Evolutionary conservation across 2,888 invertebrate species (phyloP).

Genomic region (Cantharis lateralis): DNA sequence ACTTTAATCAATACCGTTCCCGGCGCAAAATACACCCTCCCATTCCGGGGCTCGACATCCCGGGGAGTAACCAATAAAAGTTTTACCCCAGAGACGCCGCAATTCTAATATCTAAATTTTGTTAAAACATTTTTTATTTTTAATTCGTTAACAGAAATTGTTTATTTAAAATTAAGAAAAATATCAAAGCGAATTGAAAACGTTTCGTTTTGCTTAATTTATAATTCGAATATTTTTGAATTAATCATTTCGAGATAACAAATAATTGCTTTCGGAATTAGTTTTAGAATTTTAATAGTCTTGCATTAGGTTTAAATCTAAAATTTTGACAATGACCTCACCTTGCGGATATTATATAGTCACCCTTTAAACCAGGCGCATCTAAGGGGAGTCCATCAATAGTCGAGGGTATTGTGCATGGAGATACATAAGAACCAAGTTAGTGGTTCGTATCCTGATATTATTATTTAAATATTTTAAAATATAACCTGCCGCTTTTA

Average conservation of each 20-base stretch:
- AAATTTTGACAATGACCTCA: background rate
- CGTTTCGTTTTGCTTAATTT: background rate
- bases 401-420: constrained; percentile 1
- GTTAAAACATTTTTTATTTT: background rate
- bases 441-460: constrained; percentile 1
- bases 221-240: background rate
- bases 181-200: background rate
- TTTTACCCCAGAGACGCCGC: constrained; percentile 9
- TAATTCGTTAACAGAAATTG: background rate
- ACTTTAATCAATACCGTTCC: constrained; percentile 13
- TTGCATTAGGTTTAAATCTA: background rate
- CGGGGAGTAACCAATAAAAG: constrained; percentile 5
- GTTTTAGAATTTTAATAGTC: background rate
- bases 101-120: background rate
- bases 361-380: constrained; percentile 3
- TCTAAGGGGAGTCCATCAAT: constrained; percentile 3
- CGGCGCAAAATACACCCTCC: background rate
- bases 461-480: background rate
- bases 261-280: background rate
- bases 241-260: background rate
- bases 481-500: background rate
- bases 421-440: background rate
- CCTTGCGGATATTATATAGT: background rate
- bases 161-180: background rate
- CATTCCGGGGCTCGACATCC: constrained; percentile 1